phyloP scores from a whole-genome alignment of 2,888 invertebrate genomes.

The Emmelina monodactyla region DNA sequence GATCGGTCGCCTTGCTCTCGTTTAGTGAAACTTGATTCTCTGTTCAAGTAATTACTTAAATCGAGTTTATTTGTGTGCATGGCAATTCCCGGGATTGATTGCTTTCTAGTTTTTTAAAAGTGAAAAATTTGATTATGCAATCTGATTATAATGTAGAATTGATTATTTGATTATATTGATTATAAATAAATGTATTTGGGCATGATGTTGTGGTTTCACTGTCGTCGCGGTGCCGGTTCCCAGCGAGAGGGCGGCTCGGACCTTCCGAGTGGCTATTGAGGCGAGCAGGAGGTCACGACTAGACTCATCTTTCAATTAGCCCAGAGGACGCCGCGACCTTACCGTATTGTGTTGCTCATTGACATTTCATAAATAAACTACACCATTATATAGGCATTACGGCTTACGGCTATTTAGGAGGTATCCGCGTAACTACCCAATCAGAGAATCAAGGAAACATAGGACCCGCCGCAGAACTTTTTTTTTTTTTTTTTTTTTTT shows the following conservation, averaged over 20 bases:
- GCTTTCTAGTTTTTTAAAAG: slow-evolving; percentile 55
- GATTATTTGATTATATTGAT: slow-evolving; percentile 29
- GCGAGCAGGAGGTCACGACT: neutral
- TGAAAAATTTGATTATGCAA: slow-evolving; percentile 63
- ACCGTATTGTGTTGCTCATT: too few species aligned
- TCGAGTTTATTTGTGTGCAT: slow-evolving; percentile 57
- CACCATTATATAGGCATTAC: too few species aligned
- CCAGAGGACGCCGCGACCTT: slow-evolving; percentile 1
- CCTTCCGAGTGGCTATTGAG: neutral
- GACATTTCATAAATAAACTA: too few species aligned
- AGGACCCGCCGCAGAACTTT: too few species aligned
- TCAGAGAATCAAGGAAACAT: too few species aligned
- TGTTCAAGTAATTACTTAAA: slow-evolving; percentile 37
- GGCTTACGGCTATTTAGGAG: too few species aligned
- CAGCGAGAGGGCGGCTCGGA: slow-evolving; percentile 6
- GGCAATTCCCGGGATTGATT: slow-evolving; percentile 58
- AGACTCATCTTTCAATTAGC: slow-evolving; percentile 4
- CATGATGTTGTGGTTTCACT: slow-evolving; percentile 33
- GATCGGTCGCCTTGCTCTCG: slow-evolving; percentile 41
- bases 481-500: too few species aligned
- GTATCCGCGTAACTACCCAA: too few species aligned
- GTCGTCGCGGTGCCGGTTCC: slow-evolving; percentile 21
- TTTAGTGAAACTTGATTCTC: slow-evolving; percentile 53
- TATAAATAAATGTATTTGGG: slow-evolving; percentile 52
- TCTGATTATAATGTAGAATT: slow-evolving; percentile 28